These are phyloP conservation scores for Drymonia ruficornis DNA, from an alignment of 2,888 invertebrate genomes.

Conservation along the genomic window DNA sequence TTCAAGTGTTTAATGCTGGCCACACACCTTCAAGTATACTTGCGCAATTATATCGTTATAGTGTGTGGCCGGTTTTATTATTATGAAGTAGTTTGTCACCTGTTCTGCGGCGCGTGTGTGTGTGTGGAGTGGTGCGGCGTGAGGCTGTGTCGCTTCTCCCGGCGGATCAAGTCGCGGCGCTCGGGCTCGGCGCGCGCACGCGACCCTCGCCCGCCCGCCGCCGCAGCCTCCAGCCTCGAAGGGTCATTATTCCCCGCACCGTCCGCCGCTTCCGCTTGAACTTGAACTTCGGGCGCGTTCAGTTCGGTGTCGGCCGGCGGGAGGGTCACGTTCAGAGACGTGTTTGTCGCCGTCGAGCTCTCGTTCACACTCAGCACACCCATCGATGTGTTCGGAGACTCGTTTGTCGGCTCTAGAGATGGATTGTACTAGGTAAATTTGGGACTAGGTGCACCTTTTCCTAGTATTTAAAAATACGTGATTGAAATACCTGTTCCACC, in stretches of 20 bases:
- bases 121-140: conserved; percentile 65
- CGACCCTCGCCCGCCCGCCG: conserved; percentile 61
- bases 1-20: no score
- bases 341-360: conserved; percentile 77
- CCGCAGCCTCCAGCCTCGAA: conserved; percentile 58
- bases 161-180: conserved; percentile 54
- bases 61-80: no score
- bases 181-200: conserved; percentile 65
- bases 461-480: no score
- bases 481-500: no score
- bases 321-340: conserved; percentile 71
- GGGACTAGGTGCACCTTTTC: no score
- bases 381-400: conserved; percentile 67
- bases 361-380: conserved; percentile 74
- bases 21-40: no score
- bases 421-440: no score
- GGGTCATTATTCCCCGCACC: conserved; percentile 52
- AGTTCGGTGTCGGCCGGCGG: conserved; percentile 72
- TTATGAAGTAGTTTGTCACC: conserved; percentile 43
- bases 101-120: conserved; percentile 67
- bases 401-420: conserved; percentile 60
- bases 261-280: conserved; percentile 52
- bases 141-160: conserved; percentile 85
- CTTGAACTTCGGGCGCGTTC: conserved; percentile 49
- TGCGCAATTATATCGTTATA: no score